Conservation (phyloP, 2,797 vertebrate species). For the Serranus cabrilla region DNA sequence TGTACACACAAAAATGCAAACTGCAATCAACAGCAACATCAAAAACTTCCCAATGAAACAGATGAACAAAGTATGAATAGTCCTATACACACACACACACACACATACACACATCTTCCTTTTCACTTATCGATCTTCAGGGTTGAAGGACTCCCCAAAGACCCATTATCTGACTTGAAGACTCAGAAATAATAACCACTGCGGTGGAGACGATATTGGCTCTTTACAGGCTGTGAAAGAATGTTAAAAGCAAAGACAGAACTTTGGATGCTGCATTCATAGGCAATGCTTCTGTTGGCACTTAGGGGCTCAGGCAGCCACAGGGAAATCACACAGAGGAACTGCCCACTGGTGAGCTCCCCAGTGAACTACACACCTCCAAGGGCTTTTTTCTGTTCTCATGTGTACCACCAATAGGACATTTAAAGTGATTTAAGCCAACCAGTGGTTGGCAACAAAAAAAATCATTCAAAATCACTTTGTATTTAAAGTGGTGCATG, state of each 20-base stretch:
- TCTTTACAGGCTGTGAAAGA: neutral
- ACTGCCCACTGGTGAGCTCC: too few species aligned
- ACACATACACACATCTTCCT: slow-evolving; percentile 1
- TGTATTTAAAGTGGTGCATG: too few species aligned
- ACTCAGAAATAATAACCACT: slow-evolving; percentile 25
- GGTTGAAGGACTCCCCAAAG: neutral
- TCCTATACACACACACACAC: neutral
- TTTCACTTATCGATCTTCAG: slow-evolving; percentile 44
- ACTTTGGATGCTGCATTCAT: neutral
- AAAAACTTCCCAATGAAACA: too few species aligned
- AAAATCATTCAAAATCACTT: too few species aligned
- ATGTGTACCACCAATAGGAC: too few species aligned
- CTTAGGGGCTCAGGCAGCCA: neutral
- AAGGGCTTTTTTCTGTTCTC: too few species aligned
- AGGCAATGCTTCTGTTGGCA: neutral
- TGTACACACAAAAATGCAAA: too few species aligned
- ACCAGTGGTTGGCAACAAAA: too few species aligned
- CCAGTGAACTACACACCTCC: too few species aligned
- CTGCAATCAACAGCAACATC: too few species aligned
- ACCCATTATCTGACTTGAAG: slow-evolving; percentile 1
- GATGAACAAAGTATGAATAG: too few species aligned
- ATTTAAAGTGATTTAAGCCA: too few species aligned
- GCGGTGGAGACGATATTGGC: neutral
- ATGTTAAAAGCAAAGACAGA: neutral
- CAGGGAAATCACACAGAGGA: neutral